Evolutionary conservation across 2,888 invertebrate species (phyloP).

Genomic region (Malthinus flaveolus): DNA sequence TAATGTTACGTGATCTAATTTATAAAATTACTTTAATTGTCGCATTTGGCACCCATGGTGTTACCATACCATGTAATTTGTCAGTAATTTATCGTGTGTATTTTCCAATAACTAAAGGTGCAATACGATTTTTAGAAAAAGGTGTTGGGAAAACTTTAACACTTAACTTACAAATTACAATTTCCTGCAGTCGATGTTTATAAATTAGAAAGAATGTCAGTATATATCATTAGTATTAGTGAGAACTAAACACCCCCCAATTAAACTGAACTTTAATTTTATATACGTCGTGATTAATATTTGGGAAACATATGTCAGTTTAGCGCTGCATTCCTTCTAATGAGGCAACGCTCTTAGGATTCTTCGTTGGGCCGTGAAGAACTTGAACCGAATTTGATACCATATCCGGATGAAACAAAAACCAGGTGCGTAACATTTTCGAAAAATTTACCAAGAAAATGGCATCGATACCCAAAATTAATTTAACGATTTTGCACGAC

Average conservation of each 20-base stretch:
- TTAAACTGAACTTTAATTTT: constrained; percentile 53
- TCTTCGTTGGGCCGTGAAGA: constrained; percentile 45
- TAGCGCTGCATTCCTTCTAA: constrained; percentile 57
- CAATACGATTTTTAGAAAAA: constrained; percentile 3
- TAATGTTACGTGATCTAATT: constrained; percentile 37
- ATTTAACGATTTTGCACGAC: neutral
- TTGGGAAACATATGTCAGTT: constrained; percentile 55
- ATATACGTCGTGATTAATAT: constrained; percentile 55
- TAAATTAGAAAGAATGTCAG: constrained; percentile 40
- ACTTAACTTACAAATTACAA: neutral
- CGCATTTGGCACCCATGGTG: constrained; percentile 29
- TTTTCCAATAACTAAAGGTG: neutral
- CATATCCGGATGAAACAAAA: neutral
- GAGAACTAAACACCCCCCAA: constrained; percentile 53
- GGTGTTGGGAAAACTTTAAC: neutral
- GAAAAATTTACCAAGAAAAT: constrained; percentile 2
- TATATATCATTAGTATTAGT: constrained; percentile 47
- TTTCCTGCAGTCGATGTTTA: constrained; percentile 7
- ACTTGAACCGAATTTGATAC: neutral
- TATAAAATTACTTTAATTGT: constrained; percentile 32
- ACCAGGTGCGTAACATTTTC: neutral
- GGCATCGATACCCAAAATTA: neutral
- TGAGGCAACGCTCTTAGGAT: constrained; percentile 51
- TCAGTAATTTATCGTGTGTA: constrained; percentile 10
- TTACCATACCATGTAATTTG: constrained; percentile 23